Evolutionary conservation across 2,888 invertebrate species (phyloP).

Genomic region (Micoletzkya japonica): DNA sequence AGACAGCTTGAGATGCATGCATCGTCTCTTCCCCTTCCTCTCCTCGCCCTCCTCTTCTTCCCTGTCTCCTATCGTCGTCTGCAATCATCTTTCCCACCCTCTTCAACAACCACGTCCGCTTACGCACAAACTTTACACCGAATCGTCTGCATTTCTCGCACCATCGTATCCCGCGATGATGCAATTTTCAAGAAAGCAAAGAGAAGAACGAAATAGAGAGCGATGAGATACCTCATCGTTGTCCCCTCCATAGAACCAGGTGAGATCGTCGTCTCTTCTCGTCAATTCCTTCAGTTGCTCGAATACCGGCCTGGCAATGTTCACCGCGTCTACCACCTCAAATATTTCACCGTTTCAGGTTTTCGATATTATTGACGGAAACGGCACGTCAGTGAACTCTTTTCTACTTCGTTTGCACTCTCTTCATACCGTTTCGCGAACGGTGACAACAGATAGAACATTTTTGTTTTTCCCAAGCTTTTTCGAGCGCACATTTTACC

Average conservation of each 20-base stretch:
- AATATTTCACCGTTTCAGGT: background rate
- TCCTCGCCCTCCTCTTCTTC: background rate
- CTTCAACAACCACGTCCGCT: too few relatives aligned
- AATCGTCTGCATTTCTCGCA: too few relatives aligned
- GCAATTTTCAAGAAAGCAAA: background rate
- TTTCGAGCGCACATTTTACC: too few relatives aligned
- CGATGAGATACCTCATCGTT: background rate
- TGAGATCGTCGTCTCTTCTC: constrained; percentile 13
- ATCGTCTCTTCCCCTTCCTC: background rate
- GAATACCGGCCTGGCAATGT: constrained; percentile 12
- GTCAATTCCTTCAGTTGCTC: constrained; percentile 19
- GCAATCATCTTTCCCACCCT: too few relatives aligned
- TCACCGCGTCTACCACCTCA: constrained; percentile 4
- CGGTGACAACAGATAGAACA: too few relatives aligned
- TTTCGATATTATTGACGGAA: too few relatives aligned
- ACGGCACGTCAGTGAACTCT: too few relatives aligned
- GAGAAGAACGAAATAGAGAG: background rate
- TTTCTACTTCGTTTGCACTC: too few relatives aligned
- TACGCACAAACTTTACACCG: too few relatives aligned
- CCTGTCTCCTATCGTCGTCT: too few relatives aligned
- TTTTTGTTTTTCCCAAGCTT: too few relatives aligned
- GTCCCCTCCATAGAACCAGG: constrained; percentile 24
- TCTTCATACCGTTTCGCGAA: too few relatives aligned
- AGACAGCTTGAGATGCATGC: background rate
- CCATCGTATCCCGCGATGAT: background rate